Conservation (phyloP, 2,888 invertebrate genomes). For the Drosophila mimica region DNA sequence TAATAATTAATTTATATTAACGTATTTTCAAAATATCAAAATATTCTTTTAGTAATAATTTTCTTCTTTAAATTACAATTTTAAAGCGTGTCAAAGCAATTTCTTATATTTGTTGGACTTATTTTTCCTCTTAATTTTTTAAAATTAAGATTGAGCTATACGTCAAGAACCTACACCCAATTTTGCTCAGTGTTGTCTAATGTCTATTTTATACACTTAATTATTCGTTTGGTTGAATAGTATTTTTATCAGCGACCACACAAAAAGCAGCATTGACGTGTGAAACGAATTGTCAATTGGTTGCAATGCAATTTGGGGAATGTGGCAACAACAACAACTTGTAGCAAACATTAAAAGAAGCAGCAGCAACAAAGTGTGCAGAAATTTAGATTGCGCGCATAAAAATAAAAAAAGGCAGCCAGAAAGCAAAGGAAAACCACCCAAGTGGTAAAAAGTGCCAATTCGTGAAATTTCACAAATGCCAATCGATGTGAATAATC, state of each 20-base stretch:
- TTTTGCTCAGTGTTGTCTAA: neutral
- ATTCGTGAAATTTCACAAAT: slow-evolving; percentile 80
- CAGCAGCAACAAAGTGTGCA: slow-evolving; percentile 6
- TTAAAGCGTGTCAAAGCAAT: neutral
- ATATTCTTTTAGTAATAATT: no score
- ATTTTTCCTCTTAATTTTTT: neutral
- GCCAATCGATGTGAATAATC: slow-evolving; percentile 82
- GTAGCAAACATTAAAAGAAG: slow-evolving; percentile 14
- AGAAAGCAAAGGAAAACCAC: slow-evolving; percentile 52
- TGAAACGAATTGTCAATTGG: slow-evolving; percentile 63
- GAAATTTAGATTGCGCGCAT: slow-evolving; percentile 12
- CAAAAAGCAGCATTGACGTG: slow-evolving; percentile 63
- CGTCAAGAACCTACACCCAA: neutral
- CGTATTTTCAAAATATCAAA: neutral
- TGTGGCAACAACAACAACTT: slow-evolving; percentile 49
- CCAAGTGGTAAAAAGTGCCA: slow-evolving; percentile 79
- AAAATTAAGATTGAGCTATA: neutral
- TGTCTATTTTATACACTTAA: neutral
- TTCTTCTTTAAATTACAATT: neutral
- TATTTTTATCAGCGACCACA: slow-evolving; percentile 54
- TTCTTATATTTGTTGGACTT: neutral
- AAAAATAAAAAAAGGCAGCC: neutral
- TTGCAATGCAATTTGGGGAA: slow-evolving; percentile 55
- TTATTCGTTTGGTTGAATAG: neutral
- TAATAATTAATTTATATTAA: no score